phyloP scores from a whole-genome alignment of 2,113 vertebrate species.

The Pseudopodoces humilis region DNA sequence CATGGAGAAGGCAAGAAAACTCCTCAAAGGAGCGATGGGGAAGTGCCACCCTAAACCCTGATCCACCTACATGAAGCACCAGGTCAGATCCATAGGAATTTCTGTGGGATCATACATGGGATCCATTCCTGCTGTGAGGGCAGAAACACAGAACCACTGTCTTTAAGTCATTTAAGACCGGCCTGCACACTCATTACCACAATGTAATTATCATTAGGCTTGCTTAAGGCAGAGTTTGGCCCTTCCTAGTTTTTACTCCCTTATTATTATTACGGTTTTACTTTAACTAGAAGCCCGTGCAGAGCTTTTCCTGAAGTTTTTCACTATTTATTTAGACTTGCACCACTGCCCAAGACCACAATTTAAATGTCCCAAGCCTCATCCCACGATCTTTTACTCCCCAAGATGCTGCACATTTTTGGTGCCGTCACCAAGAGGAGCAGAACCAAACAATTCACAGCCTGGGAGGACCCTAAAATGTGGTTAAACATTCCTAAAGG shows the following conservation, averaged over 20 bases:
- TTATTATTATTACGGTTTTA: not conserved
- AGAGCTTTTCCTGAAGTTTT: not conserved
- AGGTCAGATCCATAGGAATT: not conserved
- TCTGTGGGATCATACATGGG: not conserved
- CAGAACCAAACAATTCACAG: not conserved
- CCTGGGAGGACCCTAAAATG: not conserved
- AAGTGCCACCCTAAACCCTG: not conserved
- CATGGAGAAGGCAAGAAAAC: not conserved
- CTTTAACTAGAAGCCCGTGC: not conserved
- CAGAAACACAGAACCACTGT: not conserved
- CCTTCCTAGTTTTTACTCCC: not conserved
- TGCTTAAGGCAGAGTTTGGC: not conserved
- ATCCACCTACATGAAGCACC: not conserved
- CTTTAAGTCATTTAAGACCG: not conserved
- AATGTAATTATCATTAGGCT: not conserved
- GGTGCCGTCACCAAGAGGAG: not conserved
- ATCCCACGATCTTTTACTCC: constrained; percentile 1
- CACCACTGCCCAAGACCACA: not conserved
- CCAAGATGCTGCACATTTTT: rapidly evolving
- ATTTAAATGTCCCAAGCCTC: not conserved
- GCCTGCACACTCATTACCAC: not conserved
- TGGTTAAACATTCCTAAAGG: not conserved
- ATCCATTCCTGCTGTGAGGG: not conserved
- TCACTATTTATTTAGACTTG: not conserved
- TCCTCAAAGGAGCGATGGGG: not conserved